A percentile compares a stretch with the other conserved stretches of the same genome.
Evolutionary conservation across 2,888 invertebrate species (phyloP).

Genomic region (Halictus ligatus): DNA sequence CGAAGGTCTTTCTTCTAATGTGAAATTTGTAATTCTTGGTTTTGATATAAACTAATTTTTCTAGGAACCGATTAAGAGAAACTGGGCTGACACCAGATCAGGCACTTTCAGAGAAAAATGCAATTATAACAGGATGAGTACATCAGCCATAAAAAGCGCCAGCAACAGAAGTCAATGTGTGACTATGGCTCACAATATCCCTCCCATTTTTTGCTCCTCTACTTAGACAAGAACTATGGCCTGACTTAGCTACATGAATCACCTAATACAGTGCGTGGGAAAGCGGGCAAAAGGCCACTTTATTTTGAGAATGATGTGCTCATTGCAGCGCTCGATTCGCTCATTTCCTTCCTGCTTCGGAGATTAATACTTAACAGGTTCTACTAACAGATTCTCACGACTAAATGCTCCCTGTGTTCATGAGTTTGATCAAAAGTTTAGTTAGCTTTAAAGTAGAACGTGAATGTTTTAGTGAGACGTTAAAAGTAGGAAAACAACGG

Average conservation of each 20-base stretch:
- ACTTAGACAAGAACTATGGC: slow-evolving; percentile 21
- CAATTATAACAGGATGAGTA: slow-evolving; percentile 17
- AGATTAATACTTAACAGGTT: not conserved
- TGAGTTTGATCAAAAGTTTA: not conserved
- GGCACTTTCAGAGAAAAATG: not conserved
- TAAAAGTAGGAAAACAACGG: no score
- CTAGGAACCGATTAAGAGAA: not conserved
- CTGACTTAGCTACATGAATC: slow-evolving; percentile 46
- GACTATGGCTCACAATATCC: slow-evolving; percentile 8
- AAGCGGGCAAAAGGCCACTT: slow-evolving; percentile 25
- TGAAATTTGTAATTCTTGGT: no score
- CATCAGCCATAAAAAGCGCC: not conserved
- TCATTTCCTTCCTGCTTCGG: slow-evolving; percentile 1
- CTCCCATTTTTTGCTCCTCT: slow-evolving; percentile 24
- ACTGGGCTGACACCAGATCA: no score
- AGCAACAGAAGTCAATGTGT: not conserved
- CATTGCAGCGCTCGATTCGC: slow-evolving; percentile 10
- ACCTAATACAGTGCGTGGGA: slow-evolving; percentile 47
- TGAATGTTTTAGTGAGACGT: not conserved
- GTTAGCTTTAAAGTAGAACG: not conserved
- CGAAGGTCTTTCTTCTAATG: no score
- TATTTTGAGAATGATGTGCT: slow-evolving; percentile 37
- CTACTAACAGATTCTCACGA: not conserved
- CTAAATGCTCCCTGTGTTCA: not conserved
- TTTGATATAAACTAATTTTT: not conserved